Base-by-base conservation (phyloP, 2,888 invertebrate genomes). In the Cotesia congregata region DNA sequence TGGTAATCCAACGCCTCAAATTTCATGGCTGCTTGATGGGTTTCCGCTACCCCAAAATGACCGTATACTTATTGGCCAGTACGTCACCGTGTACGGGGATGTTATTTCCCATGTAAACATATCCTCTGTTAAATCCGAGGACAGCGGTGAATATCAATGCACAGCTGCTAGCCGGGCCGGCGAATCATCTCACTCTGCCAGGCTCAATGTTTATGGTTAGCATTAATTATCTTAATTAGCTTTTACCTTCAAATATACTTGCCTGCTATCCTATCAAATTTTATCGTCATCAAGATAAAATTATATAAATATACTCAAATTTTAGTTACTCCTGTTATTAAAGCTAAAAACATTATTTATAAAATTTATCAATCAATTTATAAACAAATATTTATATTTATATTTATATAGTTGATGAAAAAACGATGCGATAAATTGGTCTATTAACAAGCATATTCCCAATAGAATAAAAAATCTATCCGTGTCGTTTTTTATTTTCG, bases 1-100 rank as follows among this genome's bases (percentile, higher is more conserved):
- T 85, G 98, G 98, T 70, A 97, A 96, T 90, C 98, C 98, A 6
- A 95, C 96, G 69, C 98, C 98, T 4, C 95, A 95, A 89, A 96
- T 98, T 90, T 93, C 94, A 70, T 98, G 98, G 98, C 93, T 95
- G 7, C 91, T 97, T 81, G 97, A 97, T 88, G 96, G 96, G 67
- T 96, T 96, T 90, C 94, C 96, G 72, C 93, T 96, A 87, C 95
- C 94, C 39, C 93, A 94, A 72, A 93, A 93, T 86, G 93, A 93
- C 81, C 88, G 90, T 83, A 88, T 90, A 76, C 87, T 90, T 83
- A 90, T 91, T 82, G 90, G 90, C 78, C 90, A 91, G 83, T 90
- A 91, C 84, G 90, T 91, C 80, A 90, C 90, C 61, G 90, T 90
- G 74, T 90, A 90, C 83, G 91, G 91, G 75, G 91, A 91, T 82